A percentile compares a stretch with the other conserved stretches of the same genome.
Evolutionary conservation across 2,888 invertebrate species (phyloP).

Genomic region (Cantharis rufa): DNA sequence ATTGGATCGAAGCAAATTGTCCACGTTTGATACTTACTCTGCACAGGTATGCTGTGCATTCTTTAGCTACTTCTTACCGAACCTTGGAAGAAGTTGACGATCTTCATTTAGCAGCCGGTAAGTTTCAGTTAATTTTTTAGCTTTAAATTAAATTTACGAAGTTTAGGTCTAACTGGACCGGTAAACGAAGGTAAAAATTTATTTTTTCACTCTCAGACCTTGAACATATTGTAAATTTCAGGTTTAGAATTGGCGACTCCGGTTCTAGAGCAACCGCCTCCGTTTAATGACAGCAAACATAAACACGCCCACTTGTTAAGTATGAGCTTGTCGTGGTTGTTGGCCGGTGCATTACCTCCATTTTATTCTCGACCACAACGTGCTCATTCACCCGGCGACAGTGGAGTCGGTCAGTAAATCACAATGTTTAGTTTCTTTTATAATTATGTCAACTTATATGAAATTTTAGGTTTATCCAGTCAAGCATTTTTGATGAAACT

Average conservation of each 20-base stretch:
- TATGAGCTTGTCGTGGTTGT: constrained; percentile 54
- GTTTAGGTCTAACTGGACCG: background rate
- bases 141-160: background rate
- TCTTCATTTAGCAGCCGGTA: constrained; percentile 49
- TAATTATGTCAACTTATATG: background rate
- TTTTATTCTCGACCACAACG: constrained; percentile 51
- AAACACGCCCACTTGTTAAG: constrained; percentile 51
- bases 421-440: background rate
- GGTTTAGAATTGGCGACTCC: constrained; percentile 75
- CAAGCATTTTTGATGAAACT: constrained; percentile 65
- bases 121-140: constrained; percentile 16
- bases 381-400: constrained; percentile 52
- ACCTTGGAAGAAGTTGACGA: constrained; percentile 50
- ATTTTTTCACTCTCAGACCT: background rate
- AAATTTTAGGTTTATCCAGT: constrained; percentile 44
- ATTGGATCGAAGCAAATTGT: constrained; percentile 81
- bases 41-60: constrained; percentile 65
- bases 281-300: constrained; percentile 50
- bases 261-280: constrained; percentile 65
- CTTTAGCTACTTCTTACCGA: constrained; percentile 63
- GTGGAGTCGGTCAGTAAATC: constrained; percentile 46
- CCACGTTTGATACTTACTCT: constrained; percentile 76
- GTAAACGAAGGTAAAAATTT: background rate
- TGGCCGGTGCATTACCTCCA: constrained; percentile 53
- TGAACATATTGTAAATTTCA: constrained; percentile 23